phyloP scores from a whole-genome alignment of 2,797 vertebrate genomes.

The Megalops cyprinoides region DNA sequence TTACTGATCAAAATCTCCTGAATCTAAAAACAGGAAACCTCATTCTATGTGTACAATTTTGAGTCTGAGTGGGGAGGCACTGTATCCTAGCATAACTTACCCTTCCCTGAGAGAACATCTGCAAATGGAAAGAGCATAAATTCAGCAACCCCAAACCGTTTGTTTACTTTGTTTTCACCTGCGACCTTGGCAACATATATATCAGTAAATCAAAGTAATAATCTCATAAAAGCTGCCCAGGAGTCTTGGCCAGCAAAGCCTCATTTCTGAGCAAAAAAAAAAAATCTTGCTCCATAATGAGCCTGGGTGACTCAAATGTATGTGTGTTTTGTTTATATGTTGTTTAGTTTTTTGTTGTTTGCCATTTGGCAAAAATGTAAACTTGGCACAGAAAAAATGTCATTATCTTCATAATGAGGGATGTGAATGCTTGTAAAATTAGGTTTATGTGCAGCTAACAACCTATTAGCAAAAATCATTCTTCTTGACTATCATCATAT shows the following conservation, averaged over 20 bases:
- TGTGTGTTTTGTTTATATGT: background rate
- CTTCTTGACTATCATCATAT: background rate
- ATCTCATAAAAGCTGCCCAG: constrained; percentile 24
- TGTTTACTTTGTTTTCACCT: constrained; percentile 16
- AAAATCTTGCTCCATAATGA: constrained; percentile 7
- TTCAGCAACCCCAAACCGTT: background rate
- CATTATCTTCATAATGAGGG: constrained; percentile 14
- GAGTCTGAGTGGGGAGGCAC: background rate
- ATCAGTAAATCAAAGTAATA: constrained; percentile 14
- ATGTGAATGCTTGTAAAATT: constrained; percentile 18
- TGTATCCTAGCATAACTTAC: background rate
- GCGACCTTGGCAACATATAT: constrained; percentile 17
- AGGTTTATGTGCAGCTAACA: constrained; percentile 14
- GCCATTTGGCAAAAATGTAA: background rate
- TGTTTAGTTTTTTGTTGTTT: background rate
- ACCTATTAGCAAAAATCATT: background rate
- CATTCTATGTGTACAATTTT: too few relatives aligned
- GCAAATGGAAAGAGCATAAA: constrained; percentile 25
- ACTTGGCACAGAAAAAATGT: background rate
- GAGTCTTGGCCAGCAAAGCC: constrained; percentile 6
- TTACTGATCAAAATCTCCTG: too few relatives aligned
- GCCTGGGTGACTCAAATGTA: background rate
- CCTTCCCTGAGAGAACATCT: background rate
- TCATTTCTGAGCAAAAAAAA: background rate
- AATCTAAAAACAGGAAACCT: background rate